Evolutionary conservation across 92 coral and sea anemone species (phyloP), one percentile per base, ranked within the genome.

Genomic region (Paragorgia papillata): DNA sequence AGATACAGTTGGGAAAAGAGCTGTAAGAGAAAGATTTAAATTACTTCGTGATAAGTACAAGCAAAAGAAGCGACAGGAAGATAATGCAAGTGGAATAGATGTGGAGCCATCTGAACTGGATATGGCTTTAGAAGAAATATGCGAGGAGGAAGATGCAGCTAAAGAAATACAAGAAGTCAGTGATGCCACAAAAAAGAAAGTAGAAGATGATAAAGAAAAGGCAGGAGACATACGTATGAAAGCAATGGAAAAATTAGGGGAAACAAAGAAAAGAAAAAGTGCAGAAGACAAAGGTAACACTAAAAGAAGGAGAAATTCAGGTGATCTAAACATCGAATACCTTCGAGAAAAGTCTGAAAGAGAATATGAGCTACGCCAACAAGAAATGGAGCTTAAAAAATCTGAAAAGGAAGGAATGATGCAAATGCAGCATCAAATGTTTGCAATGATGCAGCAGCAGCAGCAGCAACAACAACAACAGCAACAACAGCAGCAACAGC

Each of bases 11-110:
- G 66, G 60, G 7, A 66, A 76, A 78, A 53, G 78, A 39, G 70
- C 84, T 57, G 76, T 64, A 57, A 59, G 84, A 74, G 88, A 84
- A 43, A 80, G 57, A 51, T 65, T 79, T 44, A 54, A 79, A 39
- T 63, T 60, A 19, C 40, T 76, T 24, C 76, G 62, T 18, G 81
- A 60, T 29, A 84, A 79, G 65, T 73, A 82, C 26, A 63, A 63
- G 7, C 71, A 70, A 59, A 69, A 51, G 57, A n/a, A 17, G 48
- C 55, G 35, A 68, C 39, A 31, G 48, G 31, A 67, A 54, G 66
- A 7, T 32, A 79, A 53, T 27, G 35, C 27, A 18, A 79, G 83
- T 79, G 83, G 83, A 7, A 75, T 66, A 22, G 69, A 68, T 26
- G 79, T 80, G 15, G 84, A 59, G 44, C 54, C 54, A 24, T 50